phyloP scores from a whole-genome alignment of 2,888 invertebrate genomes.

The Ichneumoninae sp. region DNA sequence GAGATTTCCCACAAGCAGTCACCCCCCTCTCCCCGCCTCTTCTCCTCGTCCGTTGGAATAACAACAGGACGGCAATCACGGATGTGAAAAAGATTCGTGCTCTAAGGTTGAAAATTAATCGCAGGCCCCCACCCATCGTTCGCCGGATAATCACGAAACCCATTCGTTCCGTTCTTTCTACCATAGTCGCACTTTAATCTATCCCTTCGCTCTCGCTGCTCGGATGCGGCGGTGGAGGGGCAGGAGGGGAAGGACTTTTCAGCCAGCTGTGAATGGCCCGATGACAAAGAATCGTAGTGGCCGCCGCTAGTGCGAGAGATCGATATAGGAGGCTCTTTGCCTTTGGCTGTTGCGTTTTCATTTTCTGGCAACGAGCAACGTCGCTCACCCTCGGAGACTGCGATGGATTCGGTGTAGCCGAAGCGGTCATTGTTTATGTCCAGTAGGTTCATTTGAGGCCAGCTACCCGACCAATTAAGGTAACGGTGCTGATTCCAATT shows the following conservation, averaged over 20 bases:
- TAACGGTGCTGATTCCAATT: not conserved
- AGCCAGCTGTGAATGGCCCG: conserved; percentile 8
- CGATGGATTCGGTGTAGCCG: conserved; percentile 23
- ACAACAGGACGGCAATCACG: not conserved
- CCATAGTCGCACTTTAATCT: not conserved
- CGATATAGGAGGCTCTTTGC: conserved; percentile 25
- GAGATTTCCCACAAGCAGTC: not conserved
- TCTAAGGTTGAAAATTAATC: not conserved
- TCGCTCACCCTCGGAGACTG: not conserved
- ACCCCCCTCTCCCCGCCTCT: not conserved
- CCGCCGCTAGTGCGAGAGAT: conserved; percentile 13
- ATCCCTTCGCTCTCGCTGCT: not conserved
- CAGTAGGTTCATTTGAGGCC: conserved; percentile 66
- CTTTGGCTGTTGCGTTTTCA: not conserved
- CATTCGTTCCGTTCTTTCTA: not conserved
- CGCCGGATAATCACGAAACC: not conserved
- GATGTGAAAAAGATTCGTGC: not conserved
- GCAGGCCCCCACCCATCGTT: not conserved
- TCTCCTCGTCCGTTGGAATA: not conserved
- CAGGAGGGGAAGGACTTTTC: conserved; percentile 10
- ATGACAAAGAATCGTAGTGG: conserved; percentile 43
- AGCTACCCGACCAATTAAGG: conserved; percentile 10
- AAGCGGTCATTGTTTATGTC: conserved; percentile 76
- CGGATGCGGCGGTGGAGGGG: not conserved
- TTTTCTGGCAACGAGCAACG: conserved; percentile 33